Percentiles rank a stretch among this genome's conserved stretches.
Conservation (phyloP, 2,113 vertebrate species). For the Phocoena phocoena region DNA sequence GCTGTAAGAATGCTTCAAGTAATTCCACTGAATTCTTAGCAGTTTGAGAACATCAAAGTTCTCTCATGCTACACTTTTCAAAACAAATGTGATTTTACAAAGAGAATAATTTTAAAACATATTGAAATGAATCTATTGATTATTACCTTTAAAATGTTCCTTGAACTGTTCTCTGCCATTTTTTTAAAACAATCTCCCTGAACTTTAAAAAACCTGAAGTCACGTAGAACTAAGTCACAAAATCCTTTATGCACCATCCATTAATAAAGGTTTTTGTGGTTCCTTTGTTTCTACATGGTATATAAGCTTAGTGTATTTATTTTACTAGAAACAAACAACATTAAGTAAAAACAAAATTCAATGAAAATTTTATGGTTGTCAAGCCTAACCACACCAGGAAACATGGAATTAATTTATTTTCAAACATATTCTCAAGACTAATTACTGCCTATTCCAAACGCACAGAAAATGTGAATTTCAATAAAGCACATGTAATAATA, state of each 20-base stretch:
- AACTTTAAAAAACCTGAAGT: background rate
- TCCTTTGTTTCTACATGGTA: background rate
- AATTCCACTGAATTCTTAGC: background rate
- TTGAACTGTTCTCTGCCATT: background rate
- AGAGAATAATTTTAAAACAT: background rate
- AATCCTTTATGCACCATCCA: background rate
- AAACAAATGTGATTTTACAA: slow-evolving; percentile 28
- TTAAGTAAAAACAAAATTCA: background rate
- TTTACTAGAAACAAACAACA: background rate
- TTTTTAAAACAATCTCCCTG: background rate
- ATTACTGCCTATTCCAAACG: background rate
- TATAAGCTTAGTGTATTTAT: background rate
- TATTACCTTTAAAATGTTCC: background rate
- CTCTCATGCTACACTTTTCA: background rate
- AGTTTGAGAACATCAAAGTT: background rate
- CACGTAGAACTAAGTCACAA: background rate
- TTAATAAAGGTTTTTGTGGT: background rate
- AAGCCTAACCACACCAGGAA: background rate
- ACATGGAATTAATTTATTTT: background rate
- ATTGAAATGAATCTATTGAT: background rate
- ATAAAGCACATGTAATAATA: background rate
- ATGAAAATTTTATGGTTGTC: background rate
- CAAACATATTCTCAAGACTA: background rate
- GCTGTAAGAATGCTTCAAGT: background rate
- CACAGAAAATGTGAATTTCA: slow-evolving; percentile 3